phyloP scores from a whole-genome alignment of 2,113 vertebrate genomes.

The Pelecanoides urinatrix region DNA sequence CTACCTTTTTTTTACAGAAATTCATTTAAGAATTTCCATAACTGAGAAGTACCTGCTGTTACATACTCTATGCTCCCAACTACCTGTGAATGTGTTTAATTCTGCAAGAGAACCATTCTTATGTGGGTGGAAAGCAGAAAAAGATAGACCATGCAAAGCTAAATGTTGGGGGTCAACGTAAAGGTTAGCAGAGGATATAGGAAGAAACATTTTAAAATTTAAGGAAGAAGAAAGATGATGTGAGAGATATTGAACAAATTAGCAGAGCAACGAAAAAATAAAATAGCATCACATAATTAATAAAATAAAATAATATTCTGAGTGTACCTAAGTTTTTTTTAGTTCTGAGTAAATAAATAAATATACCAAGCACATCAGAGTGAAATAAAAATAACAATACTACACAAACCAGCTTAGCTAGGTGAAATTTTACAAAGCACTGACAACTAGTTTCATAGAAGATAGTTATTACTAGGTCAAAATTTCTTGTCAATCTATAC shows the following conservation, averaged over 20 bases:
- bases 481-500: not conserved
- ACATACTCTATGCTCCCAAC: not conserved
- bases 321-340: not conserved
- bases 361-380: not conserved
- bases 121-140: not conserved
- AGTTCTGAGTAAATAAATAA: not conserved
- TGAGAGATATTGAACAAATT: not conserved
- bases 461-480: not conserved
- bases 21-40: not conserved
- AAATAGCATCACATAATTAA: not conserved
- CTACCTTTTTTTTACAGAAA: not conserved
- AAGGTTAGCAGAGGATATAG: not conserved
- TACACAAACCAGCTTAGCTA: not conserved
- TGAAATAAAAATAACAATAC: not conserved
- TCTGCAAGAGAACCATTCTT: not conserved
- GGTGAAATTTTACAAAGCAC: not conserved
- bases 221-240: not conserved
- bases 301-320: not conserved
- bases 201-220: not conserved
- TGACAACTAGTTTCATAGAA: not conserved
- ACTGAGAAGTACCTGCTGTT: not conserved
- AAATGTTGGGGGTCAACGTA: not conserved
- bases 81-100: not conserved
- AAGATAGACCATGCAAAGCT: not conserved
- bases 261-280: not conserved